These are phyloP conservation scores for Phataginus tetradactyla DNA, from an alignment of 2,797 vertebrate species.

Conservation along the genomic window DNA sequence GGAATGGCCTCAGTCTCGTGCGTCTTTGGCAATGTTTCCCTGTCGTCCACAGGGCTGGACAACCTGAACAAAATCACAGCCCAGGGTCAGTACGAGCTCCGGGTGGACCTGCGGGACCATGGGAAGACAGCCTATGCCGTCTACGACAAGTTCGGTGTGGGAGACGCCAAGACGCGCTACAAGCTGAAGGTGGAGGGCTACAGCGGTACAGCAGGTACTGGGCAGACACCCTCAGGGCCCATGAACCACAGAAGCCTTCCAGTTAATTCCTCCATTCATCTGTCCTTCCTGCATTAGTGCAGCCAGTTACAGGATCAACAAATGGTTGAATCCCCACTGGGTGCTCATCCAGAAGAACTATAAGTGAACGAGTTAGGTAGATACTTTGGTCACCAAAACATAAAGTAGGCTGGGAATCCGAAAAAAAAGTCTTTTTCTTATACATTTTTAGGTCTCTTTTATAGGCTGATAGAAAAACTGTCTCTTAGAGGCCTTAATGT, in stretches of 20 bases:
- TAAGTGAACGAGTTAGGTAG: neutral
- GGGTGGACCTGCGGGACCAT: slow-evolving; percentile 94
- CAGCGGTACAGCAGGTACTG: slow-evolving; percentile 94
- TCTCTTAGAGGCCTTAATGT: neutral
- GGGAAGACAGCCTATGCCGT: slow-evolving; percentile 93
- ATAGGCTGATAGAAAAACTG: neutral
- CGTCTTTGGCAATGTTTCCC: neutral
- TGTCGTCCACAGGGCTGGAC: slow-evolving; percentile 90
- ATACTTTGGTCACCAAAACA: neutral
- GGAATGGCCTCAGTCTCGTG: rapidly evolving
- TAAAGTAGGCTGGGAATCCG: neutral
- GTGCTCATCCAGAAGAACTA: neutral
- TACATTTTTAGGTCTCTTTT: neutral
- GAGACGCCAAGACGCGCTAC: slow-evolving; percentile 93
- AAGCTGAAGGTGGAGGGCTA: slow-evolving; percentile 95
- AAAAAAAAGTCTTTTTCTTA: neutral
- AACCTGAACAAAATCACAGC: slow-evolving; percentile 96
- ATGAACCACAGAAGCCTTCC: rapidly evolving
- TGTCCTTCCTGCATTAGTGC: neutral
- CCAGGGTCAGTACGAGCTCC: slow-evolving; percentile 94
- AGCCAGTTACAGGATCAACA: neutral
- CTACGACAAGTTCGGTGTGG: slow-evolving; percentile 94
- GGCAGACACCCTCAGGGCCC: rapidly evolving
- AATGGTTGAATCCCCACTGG: neutral
- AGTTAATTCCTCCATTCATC: neutral